phyloP scores from a whole-genome alignment of 2,113 vertebrate genomes.

The Aegithalos caudatus region DNA sequence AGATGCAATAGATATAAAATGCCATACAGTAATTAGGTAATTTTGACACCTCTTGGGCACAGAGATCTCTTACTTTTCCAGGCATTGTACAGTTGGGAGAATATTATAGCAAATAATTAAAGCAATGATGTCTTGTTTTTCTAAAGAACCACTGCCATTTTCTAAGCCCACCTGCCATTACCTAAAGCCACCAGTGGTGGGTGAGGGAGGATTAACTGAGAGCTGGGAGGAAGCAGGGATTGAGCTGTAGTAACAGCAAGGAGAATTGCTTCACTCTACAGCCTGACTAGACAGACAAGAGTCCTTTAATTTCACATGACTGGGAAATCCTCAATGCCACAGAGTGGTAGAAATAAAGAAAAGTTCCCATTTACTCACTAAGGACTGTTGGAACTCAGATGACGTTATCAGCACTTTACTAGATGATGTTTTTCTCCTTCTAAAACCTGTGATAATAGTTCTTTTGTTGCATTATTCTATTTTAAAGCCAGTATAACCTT shows the following conservation, averaged over 20 bases:
- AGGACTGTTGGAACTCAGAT: not conserved
- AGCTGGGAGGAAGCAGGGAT: not conserved
- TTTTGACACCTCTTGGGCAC: not conserved
- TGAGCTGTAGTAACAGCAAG: not conserved
- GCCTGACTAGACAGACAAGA: not conserved
- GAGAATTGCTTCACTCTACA: not conserved
- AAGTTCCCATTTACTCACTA: not conserved
- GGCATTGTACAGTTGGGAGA: not conserved
- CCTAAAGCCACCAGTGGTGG: not conserved
- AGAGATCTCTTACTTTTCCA: not conserved
- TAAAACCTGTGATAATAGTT: not conserved
- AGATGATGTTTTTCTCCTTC: not conserved
- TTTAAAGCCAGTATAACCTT: not conserved
- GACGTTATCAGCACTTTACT: not conserved
- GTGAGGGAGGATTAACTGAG: not conserved
- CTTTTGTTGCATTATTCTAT: not conserved
- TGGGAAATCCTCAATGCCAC: not conserved
- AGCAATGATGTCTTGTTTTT: not conserved
- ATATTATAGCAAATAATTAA: not conserved
- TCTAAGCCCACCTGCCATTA: not conserved
- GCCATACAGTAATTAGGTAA: not conserved
- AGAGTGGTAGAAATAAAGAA: not conserved
- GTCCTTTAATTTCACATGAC: not conserved
- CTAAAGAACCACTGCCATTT: not conserved
- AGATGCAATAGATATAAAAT: not conserved